phyloP scores from a whole-genome alignment of 2,888 invertebrate genomes.

The Leptinotarsa rubiginosa region DNA sequence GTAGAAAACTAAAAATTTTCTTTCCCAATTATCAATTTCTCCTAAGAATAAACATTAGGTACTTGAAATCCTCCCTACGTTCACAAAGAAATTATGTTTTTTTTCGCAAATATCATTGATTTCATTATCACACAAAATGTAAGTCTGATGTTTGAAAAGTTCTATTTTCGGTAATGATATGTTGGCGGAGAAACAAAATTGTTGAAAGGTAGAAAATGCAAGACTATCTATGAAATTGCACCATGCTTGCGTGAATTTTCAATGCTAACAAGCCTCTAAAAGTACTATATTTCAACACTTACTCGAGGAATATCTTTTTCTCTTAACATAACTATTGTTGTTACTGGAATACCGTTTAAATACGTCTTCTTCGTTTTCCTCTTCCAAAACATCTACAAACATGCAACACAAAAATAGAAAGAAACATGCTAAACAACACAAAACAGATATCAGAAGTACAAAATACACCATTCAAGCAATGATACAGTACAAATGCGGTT shows the following conservation, averaged over 20 bases:
- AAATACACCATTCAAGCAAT: conserved; percentile 13
- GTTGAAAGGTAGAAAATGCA: not conserved
- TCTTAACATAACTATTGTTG: conserved; percentile 51
- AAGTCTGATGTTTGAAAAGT: no score
- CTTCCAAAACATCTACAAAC: conserved; percentile 70
- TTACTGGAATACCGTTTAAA: conserved; percentile 44
- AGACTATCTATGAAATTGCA: not conserved
- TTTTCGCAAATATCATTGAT: no score
- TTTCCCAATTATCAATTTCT: no score
- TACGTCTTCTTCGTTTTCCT: conserved; percentile 66
- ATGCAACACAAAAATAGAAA: conserved; percentile 44
- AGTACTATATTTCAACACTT: conserved; percentile 61
- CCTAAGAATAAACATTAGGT: no score
- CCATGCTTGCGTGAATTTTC: not conserved
- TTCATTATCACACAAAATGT: no score
- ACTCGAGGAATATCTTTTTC: conserved; percentile 72
- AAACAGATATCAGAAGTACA: conserved; percentile 44
- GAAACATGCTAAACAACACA: conserved; percentile 44
- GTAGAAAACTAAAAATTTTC: no score
- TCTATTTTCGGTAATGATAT: no score
- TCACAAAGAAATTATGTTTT: no score
- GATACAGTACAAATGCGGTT: not conserved
- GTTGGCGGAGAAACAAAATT: not conserved
- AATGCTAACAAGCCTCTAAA: not conserved
- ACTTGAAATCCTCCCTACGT: no score